These are phyloP conservation scores for Hippoglossus hippoglossus DNA, from an alignment of 2,797 vertebrate genomes.

Conservation along the genomic window DNA sequence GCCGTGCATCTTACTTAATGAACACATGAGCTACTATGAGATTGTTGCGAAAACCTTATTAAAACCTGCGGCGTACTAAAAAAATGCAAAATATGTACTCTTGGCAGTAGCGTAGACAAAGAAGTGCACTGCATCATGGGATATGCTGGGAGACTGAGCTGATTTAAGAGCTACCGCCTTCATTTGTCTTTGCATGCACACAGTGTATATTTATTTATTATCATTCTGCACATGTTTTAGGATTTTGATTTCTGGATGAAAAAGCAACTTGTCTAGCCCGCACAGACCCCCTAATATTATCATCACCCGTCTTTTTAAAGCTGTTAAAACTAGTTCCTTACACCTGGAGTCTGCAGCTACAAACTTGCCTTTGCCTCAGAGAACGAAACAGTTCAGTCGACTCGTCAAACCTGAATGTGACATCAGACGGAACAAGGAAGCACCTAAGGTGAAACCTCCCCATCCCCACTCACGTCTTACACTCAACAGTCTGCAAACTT, in stretches of 20 bases:
- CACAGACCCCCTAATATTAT: not conserved
- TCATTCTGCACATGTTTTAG: not conserved
- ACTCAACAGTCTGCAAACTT: slow-evolving; percentile 10
- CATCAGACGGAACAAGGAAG: slow-evolving; percentile 22
- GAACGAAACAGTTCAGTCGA: slow-evolving; percentile 35
- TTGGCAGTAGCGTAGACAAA: not conserved
- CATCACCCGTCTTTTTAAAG: slow-evolving; percentile 14
- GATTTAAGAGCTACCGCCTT: not conserved
- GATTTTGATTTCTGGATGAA: not conserved
- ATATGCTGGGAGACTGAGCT: not conserved
- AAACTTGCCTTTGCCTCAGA: slow-evolving; percentile 33
- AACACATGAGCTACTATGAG: not conserved
- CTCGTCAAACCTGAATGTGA: slow-evolving; percentile 71
- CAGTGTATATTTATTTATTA: not conserved
- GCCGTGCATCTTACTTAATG: not conserved
- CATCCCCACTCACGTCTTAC: not conserved
- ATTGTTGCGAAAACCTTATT: slow-evolving; percentile 9
- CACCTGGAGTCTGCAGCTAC: slow-evolving; percentile 37
- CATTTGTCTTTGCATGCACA: not conserved
- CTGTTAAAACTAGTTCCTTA: slow-evolving; percentile 21
- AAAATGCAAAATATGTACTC: slow-evolving; percentile 25
- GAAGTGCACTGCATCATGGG: slow-evolving; percentile 20
- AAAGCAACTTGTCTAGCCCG: not conserved
- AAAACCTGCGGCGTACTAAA: not conserved
- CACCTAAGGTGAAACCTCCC: slow-evolving; percentile 9